Base-by-base conservation (phyloP, 2,113 vertebrate genomes). In the Chloebia gouldiae region DNA sequence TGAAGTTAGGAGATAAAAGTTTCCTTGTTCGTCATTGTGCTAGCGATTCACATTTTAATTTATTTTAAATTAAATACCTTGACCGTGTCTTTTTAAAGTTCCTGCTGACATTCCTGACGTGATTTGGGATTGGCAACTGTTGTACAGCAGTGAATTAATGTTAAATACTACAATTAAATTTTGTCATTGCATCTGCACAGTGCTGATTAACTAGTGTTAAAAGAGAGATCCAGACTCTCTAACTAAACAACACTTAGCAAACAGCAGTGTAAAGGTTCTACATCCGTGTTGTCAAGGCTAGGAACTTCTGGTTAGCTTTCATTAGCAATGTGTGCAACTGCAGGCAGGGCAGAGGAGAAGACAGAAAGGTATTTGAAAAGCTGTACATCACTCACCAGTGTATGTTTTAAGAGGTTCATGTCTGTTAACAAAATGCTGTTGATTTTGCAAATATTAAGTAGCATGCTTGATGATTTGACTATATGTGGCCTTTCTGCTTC, bases 371-470 rank as follows among this genome's bases (percentile, higher is more conserved):
- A 59, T 86, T 66, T 89, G 90, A 91, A 96, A 96, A 95, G 78
- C 90, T 1, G 79, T 72, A 37, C 57, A 35, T 87, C 93, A 79
- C 93, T 95, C 44, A 30, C 85, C 90, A 79, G 66, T 92, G 16
- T 94, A 80, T 81, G 51, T 97, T 96, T 97, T 90, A 75, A 95
- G 93, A 97, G 88, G 79, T 97, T 93, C 94, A 89, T 88, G 76
- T 96, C 95, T 81, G 92, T 95, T 94, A 89, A 87, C 78, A 89
- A 76, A 80, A 76, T 5, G 17, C 18, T 78, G 60, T 82, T 91
- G 80, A 56, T 72, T 96, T 86, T 77, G 30, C 70, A 76, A 51
- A 42, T 45, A 51, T 42, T 80, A 57, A 80, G 81, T 63, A 60
- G 76, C 15, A 24, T 68, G 63, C 86, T 86, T 86, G 40, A 76